Evolutionary conservation across 2,888 invertebrate species (phyloP).

Genomic region (Dastarcus helophoroides): DNA sequence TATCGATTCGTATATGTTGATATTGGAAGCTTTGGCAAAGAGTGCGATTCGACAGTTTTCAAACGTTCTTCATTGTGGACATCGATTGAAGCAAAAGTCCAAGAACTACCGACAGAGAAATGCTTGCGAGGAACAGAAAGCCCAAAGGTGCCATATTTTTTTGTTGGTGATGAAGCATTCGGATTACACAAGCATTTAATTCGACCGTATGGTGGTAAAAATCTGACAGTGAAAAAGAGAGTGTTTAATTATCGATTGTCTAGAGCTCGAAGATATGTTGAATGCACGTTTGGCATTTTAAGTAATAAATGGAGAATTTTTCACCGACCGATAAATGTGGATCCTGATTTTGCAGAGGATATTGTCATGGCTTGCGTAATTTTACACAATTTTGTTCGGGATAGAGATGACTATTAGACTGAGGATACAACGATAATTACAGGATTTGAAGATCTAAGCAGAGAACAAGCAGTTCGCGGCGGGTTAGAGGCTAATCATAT

Average conservation of each 20-base stretch:
- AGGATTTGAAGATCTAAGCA: too few species aligned
- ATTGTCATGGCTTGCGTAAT: constrained; percentile 6
- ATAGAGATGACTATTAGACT: constrained; percentile 3
- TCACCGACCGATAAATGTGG: constrained; percentile 4
- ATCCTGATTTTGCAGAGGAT: neutral
- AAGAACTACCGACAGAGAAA: too few species aligned
- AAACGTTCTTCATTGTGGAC: constrained; percentile 14
- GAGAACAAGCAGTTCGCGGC: too few species aligned
- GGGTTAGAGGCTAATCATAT: constrained; percentile 1
- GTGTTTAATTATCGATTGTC: constrained; percentile 20
- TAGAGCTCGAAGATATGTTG: constrained; percentile 17
- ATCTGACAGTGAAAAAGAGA: constrained; percentile 15
- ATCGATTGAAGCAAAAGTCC: too few species aligned
- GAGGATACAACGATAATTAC: neutral
- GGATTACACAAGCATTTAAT: constrained; percentile 15
- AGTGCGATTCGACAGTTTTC: constrained; percentile 17
- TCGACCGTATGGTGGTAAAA: constrained; percentile 17
- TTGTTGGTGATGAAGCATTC: constrained; percentile 17
- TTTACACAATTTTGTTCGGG: constrained; percentile 7
- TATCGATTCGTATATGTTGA: constrained; percentile 11
- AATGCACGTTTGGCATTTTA: constrained; percentile 21
- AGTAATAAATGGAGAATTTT: constrained; percentile 22
- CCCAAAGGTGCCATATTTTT: constrained; percentile 2
- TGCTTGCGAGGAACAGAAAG: neutral
- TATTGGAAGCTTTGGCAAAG: constrained; percentile 16